A percentile compares a stretch with the other conserved stretches of the same genome.
phyloP scores from a whole-genome alignment of 2,113 vertebrate species.

The Triplophysa dalaica region DNA sequence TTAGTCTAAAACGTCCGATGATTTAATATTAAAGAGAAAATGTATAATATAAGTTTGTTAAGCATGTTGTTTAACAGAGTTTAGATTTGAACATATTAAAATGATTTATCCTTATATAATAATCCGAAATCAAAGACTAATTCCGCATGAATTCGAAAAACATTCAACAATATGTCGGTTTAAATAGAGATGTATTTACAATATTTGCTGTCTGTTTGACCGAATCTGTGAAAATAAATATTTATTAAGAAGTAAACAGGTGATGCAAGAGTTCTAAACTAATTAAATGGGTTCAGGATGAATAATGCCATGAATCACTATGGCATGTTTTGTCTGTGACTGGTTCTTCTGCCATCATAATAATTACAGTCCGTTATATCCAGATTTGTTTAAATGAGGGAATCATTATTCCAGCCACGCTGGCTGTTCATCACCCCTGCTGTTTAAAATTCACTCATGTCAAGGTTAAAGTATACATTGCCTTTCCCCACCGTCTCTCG shows the following conservation, averaged over 20 bases:
- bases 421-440: constrained; percentile 9
- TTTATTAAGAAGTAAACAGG: neutral
- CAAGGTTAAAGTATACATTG: constrained; percentile 43
- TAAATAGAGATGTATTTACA: too few species aligned
- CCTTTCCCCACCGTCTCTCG: constrained; percentile 1
- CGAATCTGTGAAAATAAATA: neutral
- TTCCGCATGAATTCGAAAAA: too few species aligned
- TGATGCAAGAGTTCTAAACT: neutral
- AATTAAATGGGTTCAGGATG: neutral
- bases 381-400: constrained; percentile 22
- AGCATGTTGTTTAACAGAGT: too few species aligned
- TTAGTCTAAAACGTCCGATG: neutral
- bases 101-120: too few species aligned
- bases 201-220: neutral
- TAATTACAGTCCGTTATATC: neutral
- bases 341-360: constrained; percentile 3
- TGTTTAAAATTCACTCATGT: constrained; percentile 49
- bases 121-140: too few species aligned
- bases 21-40: too few species aligned
- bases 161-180: too few species aligned
- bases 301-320: neutral
- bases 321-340: constrained; percentile 16
- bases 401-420: constrained; percentile 47
- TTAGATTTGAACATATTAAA: too few species aligned
- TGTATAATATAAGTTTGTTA: too few species aligned